Conservation (phyloP, 2,797 vertebrate species). For the Tragopan temminckii region DNA sequence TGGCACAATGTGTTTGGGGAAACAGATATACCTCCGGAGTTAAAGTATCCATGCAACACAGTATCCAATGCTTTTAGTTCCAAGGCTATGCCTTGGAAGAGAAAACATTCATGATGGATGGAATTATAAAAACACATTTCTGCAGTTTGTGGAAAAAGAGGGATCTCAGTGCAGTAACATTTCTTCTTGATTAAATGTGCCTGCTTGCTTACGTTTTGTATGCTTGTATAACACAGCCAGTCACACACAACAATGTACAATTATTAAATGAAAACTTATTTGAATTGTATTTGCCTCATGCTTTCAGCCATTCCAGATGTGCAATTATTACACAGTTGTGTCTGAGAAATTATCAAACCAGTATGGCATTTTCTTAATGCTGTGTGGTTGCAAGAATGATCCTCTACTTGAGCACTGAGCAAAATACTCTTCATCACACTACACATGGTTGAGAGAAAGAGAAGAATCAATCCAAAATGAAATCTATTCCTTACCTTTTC, state of each 20-base stretch:
- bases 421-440: neutral
- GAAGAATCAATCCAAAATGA: neutral
- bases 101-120: neutral
- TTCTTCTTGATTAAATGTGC: constrained; percentile 52
- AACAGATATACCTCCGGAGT: neutral
- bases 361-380: constrained; percentile 19
- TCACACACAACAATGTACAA: constrained; percentile 69
- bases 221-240: constrained; percentile 56
- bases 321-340: constrained; percentile 73
- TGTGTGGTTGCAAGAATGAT: neutral
- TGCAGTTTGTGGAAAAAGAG: constrained; percentile 22
- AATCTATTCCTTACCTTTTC: neutral
- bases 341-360: constrained; percentile 70
- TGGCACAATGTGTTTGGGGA: fast-evolving
- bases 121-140: neutral
- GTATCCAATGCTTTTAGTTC: neutral
- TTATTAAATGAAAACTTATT: constrained; percentile 60
- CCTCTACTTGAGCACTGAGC: neutral
- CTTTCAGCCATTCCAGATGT: constrained; percentile 65
- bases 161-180: neutral
- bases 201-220: constrained; percentile 36
- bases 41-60: fast-evolving
- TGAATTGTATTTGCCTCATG: constrained; percentile 56
- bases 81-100: neutral
- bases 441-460: neutral